Conservation (phyloP, 2,113 vertebrate species). For the Muntiacus muntjak region DNA sequence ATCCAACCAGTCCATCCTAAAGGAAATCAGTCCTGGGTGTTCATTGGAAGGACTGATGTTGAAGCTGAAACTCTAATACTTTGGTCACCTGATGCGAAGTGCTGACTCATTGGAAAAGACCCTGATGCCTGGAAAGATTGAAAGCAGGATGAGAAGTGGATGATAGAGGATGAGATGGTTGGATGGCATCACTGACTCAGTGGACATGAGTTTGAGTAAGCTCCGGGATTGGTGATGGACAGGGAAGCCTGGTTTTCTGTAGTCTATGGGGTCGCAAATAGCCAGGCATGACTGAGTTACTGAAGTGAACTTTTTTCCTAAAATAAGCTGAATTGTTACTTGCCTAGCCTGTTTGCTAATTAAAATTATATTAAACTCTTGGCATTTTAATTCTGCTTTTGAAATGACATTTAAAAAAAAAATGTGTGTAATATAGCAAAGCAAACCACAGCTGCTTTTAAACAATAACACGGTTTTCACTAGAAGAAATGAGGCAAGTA, state of each 20-base stretch:
- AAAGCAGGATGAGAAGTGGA: background rate
- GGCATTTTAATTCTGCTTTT: background rate
- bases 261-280: background rate
- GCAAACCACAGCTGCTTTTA: background rate
- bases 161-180: background rate
- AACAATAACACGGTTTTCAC: background rate
- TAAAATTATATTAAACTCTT: background rate
- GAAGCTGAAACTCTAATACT: background rate
- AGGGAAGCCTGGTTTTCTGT: background rate
- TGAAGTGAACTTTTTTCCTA: background rate
- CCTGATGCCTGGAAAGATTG: background rate
- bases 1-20: background rate
- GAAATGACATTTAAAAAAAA: background rate
- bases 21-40: background rate
- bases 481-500: background rate
- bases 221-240: background rate
- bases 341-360: background rate
- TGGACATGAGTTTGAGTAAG: background rate
- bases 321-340: background rate
- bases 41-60: background rate
- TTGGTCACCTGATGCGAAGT: background rate
- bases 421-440: background rate
- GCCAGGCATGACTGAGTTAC: background rate
- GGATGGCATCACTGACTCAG: background rate
- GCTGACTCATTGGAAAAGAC: background rate